Conservation (phyloP, 2,113 vertebrate genomes). For the Drymodes brunneopygia region DNA sequence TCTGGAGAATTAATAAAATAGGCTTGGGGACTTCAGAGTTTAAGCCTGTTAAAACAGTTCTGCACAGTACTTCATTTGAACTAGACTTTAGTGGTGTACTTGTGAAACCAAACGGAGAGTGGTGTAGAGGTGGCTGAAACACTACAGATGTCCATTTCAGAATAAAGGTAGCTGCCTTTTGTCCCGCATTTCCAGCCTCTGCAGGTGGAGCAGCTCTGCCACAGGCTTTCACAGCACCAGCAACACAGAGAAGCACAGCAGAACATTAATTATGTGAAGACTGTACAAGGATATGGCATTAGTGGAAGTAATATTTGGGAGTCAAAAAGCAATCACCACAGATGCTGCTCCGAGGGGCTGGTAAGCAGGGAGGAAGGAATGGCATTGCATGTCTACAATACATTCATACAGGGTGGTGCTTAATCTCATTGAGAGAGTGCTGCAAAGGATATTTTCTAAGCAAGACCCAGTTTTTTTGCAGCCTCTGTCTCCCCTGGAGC, state of each 20-base stretch:
- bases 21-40: not conserved
- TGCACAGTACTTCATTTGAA: not conserved
- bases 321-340: not conserved
- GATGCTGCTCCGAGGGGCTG: not conserved
- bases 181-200: not conserved
- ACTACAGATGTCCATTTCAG: not conserved
- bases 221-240: not conserved
- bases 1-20: conserved; percentile 25
- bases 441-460: not conserved
- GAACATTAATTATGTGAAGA: not conserved
- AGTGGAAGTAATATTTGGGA: not conserved
- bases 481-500: not conserved
- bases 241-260: not conserved
- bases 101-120: not conserved
- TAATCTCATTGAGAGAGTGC: not conserved
- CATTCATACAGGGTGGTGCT: not conserved
- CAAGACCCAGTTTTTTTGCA: not conserved
- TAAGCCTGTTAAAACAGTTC: not conserved
- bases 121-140: not conserved
- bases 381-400: not conserved
- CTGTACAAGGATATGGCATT: not conserved
- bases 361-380: not conserved
- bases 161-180: conserved; percentile 6
- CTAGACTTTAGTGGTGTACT: not conserved
- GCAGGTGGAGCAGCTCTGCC: not conserved